Conservation (phyloP, 2,113 vertebrate genomes). For the Sturnus vulgaris region DNA sequence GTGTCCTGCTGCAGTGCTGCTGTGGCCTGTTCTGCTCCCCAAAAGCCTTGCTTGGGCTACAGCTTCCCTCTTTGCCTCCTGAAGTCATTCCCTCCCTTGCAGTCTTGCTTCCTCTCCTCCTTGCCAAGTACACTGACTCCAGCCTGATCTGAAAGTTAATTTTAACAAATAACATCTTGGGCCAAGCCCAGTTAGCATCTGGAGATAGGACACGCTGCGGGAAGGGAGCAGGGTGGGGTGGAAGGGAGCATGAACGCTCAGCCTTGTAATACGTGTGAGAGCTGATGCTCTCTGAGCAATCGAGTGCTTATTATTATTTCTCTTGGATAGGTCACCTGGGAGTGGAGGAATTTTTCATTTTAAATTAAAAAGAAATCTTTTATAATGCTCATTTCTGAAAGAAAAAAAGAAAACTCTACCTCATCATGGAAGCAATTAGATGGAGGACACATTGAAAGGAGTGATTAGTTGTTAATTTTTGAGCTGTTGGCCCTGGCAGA, state of each 20-base stretch:
- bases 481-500: constrained; percentile 32
- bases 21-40: neutral
- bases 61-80: neutral
- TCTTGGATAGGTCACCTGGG: constrained; percentile 59
- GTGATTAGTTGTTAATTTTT: constrained; percentile 59
- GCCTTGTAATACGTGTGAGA: neutral
- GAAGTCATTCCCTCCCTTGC: neutral
- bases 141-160: constrained; percentile 56
- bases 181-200: constrained; percentile 47
- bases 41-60: neutral
- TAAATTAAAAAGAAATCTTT: constrained; percentile 68
- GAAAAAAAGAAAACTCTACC: neutral
- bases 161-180: constrained; percentile 57
- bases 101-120: neutral
- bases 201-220: constrained; percentile 37
- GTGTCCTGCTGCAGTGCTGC: neutral
- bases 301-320: constrained; percentile 56
- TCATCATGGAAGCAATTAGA: constrained; percentile 63
- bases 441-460: constrained; percentile 20
- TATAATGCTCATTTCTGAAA: constrained; percentile 55
- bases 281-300: constrained; percentile 57
- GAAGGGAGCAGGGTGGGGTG: neutral
- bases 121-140: constrained; percentile 27
- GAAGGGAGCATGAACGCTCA: neutral
- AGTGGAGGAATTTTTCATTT: constrained; percentile 61